Evolutionary conservation across 2,113 vertebrate genomes (phyloP).

Genomic region (Butorides virescens): DNA sequence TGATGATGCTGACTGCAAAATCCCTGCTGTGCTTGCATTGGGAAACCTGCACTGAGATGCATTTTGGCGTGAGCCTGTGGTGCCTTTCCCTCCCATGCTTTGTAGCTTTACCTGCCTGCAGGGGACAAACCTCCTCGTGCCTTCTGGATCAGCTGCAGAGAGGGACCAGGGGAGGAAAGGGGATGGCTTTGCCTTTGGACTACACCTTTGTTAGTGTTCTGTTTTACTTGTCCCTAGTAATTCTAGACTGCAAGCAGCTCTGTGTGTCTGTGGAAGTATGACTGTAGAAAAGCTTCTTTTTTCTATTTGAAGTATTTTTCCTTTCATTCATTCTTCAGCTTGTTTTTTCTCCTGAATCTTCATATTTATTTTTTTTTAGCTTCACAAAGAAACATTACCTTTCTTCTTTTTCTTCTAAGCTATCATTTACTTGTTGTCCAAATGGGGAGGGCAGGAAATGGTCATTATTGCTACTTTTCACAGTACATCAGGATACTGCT

Average conservation of each 20-base stretch:
- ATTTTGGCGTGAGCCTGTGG: not conserved
- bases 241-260: not conserved
- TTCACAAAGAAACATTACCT: not conserved
- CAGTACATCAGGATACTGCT: not conserved
- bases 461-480: conserved; percentile 9
- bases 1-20: not conserved
- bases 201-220: conserved; percentile 15
- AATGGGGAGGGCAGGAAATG: not conserved
- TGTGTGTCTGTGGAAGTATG: not conserved
- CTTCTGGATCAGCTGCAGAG: not conserved
- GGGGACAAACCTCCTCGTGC: not conserved
- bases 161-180: not conserved
- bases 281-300: not conserved
- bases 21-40: not conserved
- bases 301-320: not conserved
- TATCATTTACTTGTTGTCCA: not conserved
- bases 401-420: not conserved
- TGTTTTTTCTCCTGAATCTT: not conserved
- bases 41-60: not conserved
- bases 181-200: not conserved
- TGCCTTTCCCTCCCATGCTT: not conserved
- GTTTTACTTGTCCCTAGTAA: conserved; percentile 17
- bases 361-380: not conserved
- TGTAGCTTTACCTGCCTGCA: not conserved
- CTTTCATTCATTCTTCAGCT: not conserved